Conservation (phyloP, 2,888 invertebrate species). For the Hermodice carunculata region DNA sequence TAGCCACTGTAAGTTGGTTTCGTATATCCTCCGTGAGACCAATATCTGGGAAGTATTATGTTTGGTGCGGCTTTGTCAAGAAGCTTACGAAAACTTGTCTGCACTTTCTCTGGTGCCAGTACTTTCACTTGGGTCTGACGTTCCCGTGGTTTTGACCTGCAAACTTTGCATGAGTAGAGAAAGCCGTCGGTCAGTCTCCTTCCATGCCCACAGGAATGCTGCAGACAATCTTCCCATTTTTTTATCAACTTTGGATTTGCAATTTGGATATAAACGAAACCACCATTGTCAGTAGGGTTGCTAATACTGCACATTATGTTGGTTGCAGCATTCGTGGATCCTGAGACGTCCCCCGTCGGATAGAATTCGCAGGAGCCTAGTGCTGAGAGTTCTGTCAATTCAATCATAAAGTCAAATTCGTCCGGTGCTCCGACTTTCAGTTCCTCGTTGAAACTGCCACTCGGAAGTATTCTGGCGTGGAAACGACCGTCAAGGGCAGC, state of each 20-base stretch:
- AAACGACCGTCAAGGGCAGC: too few relatives aligned
- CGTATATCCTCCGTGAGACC: not conserved
- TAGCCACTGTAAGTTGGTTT: not conserved
- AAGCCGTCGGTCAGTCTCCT: too few relatives aligned
- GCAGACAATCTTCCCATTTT: too few relatives aligned
- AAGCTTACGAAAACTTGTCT: not conserved
- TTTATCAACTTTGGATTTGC: too few relatives aligned
- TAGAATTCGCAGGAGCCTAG: not conserved
- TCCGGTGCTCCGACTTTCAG: not conserved
- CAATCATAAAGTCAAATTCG: constrained; percentile 1
- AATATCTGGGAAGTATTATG: not conserved
- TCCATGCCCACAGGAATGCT: too few relatives aligned
- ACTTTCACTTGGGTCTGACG: too few relatives aligned
- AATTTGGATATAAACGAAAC: too few relatives aligned
- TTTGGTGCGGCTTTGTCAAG: not conserved
- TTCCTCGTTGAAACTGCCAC: not conserved
- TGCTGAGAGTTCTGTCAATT: not conserved
- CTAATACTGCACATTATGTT: not conserved
- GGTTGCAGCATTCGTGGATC: not conserved
- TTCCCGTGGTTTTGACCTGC: too few relatives aligned
- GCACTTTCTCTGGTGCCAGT: not conserved
- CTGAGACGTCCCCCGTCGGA: not conserved
- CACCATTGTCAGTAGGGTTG: too few relatives aligned
- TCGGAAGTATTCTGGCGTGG: not conserved
- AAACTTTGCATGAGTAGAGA: too few relatives aligned